phyloP scores from a whole-genome alignment of 2,113 vertebrate species.

The Gallinago paraguaiae region DNA sequence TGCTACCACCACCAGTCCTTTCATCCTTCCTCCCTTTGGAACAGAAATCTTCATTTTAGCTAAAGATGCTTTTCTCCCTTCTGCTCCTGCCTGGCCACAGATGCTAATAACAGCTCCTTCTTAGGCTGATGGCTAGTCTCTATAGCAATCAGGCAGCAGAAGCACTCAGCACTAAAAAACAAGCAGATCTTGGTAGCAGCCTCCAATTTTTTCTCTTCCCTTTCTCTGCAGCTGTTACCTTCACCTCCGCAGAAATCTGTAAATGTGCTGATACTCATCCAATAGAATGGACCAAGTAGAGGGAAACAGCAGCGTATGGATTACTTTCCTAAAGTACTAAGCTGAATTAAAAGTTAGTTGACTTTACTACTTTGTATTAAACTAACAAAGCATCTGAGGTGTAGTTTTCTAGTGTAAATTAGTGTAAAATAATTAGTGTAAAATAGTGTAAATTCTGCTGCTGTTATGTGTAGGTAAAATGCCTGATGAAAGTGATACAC shows the following conservation, averaged over 20 bases:
- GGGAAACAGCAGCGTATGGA: background rate
- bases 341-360: background rate
- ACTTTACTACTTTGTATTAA: background rate
- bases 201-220: background rate
- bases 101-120: conserved; percentile 56
- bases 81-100: conserved; percentile 31
- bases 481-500: background rate
- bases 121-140: conserved; percentile 37
- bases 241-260: background rate
- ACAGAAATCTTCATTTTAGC: conserved; percentile 15
- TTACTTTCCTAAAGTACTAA: background rate
- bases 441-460: background rate
- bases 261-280: background rate
- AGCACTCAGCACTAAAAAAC: background rate
- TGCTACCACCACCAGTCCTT: background rate
- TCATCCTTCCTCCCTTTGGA: background rate
- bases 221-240: background rate
- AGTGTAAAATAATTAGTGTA: no score
- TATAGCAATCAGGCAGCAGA: conserved; percentile 58
- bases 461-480: background rate
- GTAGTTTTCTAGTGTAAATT: background rate
- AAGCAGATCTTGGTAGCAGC: background rate
- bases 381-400: background rate
- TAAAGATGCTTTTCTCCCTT: background rate
- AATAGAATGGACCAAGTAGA: background rate